phyloP scores from a whole-genome alignment of 2,888 invertebrate species.

The Octodonta nipae region DNA sequence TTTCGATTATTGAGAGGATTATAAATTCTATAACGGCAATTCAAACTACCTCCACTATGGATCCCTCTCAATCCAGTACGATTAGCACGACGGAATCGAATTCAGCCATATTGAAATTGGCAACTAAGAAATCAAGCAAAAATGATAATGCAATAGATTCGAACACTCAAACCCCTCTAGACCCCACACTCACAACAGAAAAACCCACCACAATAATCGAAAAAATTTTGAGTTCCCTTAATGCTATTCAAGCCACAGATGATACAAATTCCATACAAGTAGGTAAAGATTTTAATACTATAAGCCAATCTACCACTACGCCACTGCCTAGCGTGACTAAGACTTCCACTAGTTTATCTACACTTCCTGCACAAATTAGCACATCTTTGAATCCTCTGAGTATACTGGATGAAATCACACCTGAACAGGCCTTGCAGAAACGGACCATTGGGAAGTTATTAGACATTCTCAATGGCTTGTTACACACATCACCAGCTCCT shows the following conservation, averaged over 20 bases:
- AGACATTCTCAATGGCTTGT: slow-evolving; percentile 34
- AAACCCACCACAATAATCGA: slow-evolving; percentile 35
- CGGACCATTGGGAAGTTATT: slow-evolving; percentile 30
- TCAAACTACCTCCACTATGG: slow-evolving; percentile 27
- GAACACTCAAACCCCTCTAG: slow-evolving; percentile 9
- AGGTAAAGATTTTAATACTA: slow-evolving; percentile 30
- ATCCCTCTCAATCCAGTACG: slow-evolving; percentile 15
- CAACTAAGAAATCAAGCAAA: slow-evolving; percentile 26
- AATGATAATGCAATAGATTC: slow-evolving; percentile 15
- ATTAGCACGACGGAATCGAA: slow-evolving; percentile 19
- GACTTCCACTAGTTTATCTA: slow-evolving; percentile 18
- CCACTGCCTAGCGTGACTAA: slow-evolving; percentile 23
- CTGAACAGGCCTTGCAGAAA: slow-evolving; percentile 28
- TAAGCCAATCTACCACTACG: slow-evolving; percentile 24
- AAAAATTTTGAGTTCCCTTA: slow-evolving; percentile 32
- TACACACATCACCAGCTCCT: slow-evolving; percentile 16
- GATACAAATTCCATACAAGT: slow-evolving; percentile 26
- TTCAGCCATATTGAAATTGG: slow-evolving; percentile 33
- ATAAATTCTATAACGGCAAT: slow-evolving; percentile 32
- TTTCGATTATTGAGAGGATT: slow-evolving; percentile 34
- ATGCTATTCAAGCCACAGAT: slow-evolving; percentile 32
- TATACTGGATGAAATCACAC: slow-evolving; percentile 27
- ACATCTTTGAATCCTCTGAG: slow-evolving; percentile 27
- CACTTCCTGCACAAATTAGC: slow-evolving; percentile 22
- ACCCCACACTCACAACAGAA: slow-evolving; percentile 29